Base-by-base conservation (phyloP, 2,888 invertebrate genomes). In the Synergus umbraculus region DNA sequence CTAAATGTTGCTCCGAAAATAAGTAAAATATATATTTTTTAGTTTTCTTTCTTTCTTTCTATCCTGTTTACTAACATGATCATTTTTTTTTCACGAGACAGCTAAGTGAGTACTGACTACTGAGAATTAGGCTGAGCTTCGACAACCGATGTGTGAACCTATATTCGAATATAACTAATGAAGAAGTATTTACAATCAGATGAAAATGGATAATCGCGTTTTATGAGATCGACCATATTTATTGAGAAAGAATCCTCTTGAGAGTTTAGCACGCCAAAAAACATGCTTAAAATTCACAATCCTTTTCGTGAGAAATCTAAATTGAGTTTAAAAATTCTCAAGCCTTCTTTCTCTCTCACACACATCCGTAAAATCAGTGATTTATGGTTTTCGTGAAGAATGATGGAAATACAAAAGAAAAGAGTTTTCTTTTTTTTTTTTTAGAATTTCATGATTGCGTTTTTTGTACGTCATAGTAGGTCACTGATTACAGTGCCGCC, bases 1-100 rank as follows among this genome's bases (percentile, higher is more conserved):
- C 87, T 88, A 88, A 73, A 89, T 86, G 85, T 88, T 87, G 85
- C 83, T 87, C 89, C 85, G 86, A 89, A 90, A 89, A 87, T 90
- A 89, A 90, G 88, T 88, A 90, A 89, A 89, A 89, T 89, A 89
- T 90, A 79, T 83, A 81, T 85, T 83, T 83, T 83, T 82, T 86
- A 37, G 80, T 81, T 82, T 78, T 79, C 79, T n/a, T 73, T 78
- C 77, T 65, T 65, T 83, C 60, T 43, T 80, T 76, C 22, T 80
- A 76, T 78, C 78, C 18, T 12, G 41, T 69, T 4, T 54, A 77
- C 78, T 60, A 46, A 58, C 69, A 44, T 60, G 66, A 67, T 78
- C 66, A n/a, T 44, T 78, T 58, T 22, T 78, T 78, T 13, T 78
- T 44, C 18, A 60, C 44, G 69, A 69, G 49, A 69, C 69, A 49